Evolutionary conservation across 2,888 invertebrate species (phyloP), one percentile per base, ranked within the genome.

Genomic region (Drosophila meridiana): DNA sequence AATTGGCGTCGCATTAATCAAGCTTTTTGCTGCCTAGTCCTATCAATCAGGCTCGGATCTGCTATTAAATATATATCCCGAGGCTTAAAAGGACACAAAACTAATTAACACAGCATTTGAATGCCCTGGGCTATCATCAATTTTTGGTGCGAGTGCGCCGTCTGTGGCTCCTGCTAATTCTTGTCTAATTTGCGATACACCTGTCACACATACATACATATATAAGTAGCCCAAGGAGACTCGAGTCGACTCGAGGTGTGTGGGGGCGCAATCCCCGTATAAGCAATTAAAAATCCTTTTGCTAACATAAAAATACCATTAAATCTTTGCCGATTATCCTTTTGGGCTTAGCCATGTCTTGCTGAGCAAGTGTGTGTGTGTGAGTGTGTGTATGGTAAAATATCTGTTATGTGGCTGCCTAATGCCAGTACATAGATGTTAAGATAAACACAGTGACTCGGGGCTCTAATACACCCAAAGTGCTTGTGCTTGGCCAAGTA

Each of bases 281-380:
- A 78, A 61, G 76, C 87, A 84, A 89, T 84, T 84, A 84, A 84
- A 84, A 84, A 84, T 89, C 87, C 87, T 89, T 88, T 89, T 76
- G 82, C 78, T 61, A 69, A 83, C 84, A 89, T 84, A 84, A 84
- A 84, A 84, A 83, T 89, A 73, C 70, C 87, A 87, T 84, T 84
- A 84, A 89, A 78, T 83, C 89, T 78, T 64, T 50, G 52, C 63
- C 72, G 87, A 87, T 83, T 84, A 87, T 81, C 73, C 82, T 78
- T 70, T 69, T 68, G 74, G 80, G 77, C 64, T 48, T 71, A 58
- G 76, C 69, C 58, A 40, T 48, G 43, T 68, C 45, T 63, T 50
- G 20, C 43, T n/a, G 9, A 38, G 26, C 40, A 26, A 4, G 8
- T 14, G 13, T 47, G 1, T 36, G 3, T 38, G 3, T 38, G 13